Evolutionary conservation across 2,797 vertebrate species (phyloP).

Genomic region (Coluber constrictor): DNA sequence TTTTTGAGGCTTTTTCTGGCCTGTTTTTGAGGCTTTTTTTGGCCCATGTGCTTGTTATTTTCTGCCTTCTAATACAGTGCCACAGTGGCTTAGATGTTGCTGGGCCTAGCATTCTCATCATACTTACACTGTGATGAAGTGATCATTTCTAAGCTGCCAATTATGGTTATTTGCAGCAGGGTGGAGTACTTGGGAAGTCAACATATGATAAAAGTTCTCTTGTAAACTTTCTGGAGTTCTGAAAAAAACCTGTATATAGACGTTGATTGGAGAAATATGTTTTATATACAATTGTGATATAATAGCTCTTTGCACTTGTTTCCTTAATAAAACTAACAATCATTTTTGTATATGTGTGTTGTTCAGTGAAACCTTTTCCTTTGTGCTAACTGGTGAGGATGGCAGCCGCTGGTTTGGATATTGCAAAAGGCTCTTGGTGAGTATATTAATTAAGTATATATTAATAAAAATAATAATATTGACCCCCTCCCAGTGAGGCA

Average conservation of each 20-base stretch:
- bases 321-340: constrained; percentile 16
- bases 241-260: not conserved
- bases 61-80: not conserved
- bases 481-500: not conserved
- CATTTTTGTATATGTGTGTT: constrained; percentile 23
- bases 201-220: not conserved
- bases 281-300: not conserved
- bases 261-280: not conserved
- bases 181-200: constrained; percentile 2
- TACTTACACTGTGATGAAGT: not conserved
- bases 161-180: constrained; percentile 13
- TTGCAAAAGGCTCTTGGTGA: constrained; percentile 96
- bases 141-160: not conserved
- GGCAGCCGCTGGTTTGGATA: constrained; percentile 98
- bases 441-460: constrained; percentile 67
- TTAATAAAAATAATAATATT: not conserved
- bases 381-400: constrained; percentile 95
- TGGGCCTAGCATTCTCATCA: not conserved
- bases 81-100: not conserved
- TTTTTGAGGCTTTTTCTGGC: too few relatives aligned
- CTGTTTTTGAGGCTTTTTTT: too few relatives aligned
- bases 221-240: not conserved
- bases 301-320: not conserved
- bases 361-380: constrained; percentile 95
- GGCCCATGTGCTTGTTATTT: not conserved